Conservation (phyloP, 2,797 vertebrate species). For the Balearica regulorum region DNA sequence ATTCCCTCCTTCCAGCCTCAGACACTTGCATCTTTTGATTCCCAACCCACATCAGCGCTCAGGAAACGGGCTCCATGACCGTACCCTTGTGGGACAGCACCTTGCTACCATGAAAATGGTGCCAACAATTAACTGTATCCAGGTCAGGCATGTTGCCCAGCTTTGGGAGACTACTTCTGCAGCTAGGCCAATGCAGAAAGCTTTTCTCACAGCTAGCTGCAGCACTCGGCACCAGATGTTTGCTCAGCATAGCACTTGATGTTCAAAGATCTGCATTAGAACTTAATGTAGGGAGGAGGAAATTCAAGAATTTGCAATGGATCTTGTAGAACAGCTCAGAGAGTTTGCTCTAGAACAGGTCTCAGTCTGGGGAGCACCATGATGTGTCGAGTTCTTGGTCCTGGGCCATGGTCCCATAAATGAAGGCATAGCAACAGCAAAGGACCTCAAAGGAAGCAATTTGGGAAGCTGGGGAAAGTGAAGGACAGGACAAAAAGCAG, state of each 20-base stretch:
- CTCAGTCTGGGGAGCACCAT: background rate
- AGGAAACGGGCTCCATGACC: background rate
- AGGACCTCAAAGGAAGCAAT: background rate
- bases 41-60: background rate
- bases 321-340: background rate
- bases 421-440: background rate
- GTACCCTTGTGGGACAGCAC: background rate
- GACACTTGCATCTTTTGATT: background rate
- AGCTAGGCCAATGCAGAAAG: background rate
- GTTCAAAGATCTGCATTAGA: background rate
- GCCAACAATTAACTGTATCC: background rate
- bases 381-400: background rate
- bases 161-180: background rate
- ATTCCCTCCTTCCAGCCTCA: background rate
- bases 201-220: background rate
- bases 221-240: constrained; percentile 7
- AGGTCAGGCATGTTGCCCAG: background rate
- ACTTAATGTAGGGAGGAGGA: background rate
- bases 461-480: background rate
- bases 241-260: background rate
- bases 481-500: background rate
- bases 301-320: background rate
- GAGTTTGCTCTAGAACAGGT: background rate
- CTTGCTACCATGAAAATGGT: background rate
- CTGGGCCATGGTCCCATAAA: background rate